Percentiles rank a stretch among this genome's conserved stretches.
Conservation (phyloP, 2,797 vertebrate genomes). For the Malurus leucopterus region DNA sequence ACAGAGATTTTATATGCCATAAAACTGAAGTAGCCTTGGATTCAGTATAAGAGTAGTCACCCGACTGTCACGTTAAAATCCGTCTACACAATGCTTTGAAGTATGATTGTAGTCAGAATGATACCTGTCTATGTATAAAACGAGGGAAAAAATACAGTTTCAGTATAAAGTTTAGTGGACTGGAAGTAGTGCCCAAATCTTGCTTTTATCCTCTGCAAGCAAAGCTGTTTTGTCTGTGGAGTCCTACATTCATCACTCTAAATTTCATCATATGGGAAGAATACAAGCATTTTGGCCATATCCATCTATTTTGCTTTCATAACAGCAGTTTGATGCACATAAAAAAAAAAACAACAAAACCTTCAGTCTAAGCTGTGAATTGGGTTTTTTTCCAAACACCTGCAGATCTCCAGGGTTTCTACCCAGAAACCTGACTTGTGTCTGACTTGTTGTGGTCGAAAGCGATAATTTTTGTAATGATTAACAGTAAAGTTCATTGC, state of each 20-base stretch:
- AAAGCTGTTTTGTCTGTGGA: background rate
- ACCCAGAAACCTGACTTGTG: background rate
- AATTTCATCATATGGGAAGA: background rate
- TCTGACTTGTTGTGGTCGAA: background rate
- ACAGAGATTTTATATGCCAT: constrained; percentile 12
- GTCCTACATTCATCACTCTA: background rate
- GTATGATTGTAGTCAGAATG: background rate
- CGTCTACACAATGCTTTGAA: constrained; percentile 5
- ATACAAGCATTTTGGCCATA: background rate
- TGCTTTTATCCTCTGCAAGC: background rate
- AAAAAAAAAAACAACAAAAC: background rate
- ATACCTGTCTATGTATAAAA: background rate
- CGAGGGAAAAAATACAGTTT: background rate
- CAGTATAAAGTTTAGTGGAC: background rate
- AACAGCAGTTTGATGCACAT: background rate
- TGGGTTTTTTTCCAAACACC: background rate
- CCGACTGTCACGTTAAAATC: background rate
- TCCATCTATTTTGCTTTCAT: background rate
- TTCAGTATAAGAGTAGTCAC: constrained; percentile 8
- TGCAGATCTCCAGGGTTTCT: background rate
- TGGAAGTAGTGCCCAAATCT: background rate
- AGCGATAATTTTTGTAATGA: background rate
- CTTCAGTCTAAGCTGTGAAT: background rate
- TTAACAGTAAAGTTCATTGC: background rate
- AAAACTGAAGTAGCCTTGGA: constrained; percentile 38